Evolutionary conservation across 2,797 vertebrate genomes (phyloP).

Genomic region (Gambusia yucatana): DNA sequence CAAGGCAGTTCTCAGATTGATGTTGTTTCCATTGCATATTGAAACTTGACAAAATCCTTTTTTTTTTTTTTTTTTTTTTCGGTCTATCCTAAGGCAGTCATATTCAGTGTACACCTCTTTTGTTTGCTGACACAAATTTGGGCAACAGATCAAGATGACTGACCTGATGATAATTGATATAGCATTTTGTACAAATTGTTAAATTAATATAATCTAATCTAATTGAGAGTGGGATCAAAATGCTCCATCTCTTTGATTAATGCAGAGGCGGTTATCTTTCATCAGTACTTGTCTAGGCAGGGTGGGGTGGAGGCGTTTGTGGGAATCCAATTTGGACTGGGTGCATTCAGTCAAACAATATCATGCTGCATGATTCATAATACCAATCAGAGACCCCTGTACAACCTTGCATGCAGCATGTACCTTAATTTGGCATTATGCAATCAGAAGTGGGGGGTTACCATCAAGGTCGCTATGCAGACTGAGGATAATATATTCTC

Average conservation of each 20-base stretch:
- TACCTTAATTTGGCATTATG: slow-evolving; percentile 37
- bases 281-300: slow-evolving; percentile 67
- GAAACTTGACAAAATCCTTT: slow-evolving; percentile 12
- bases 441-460: slow-evolving; percentile 28
- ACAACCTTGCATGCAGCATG: slow-evolving; percentile 33
- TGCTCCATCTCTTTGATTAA: slow-evolving; percentile 81
- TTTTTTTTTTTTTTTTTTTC: not conserved
- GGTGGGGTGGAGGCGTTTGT: slow-evolving; percentile 58
- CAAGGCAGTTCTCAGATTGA: slow-evolving; percentile 3
- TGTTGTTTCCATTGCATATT: slow-evolving; percentile 9
- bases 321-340: slow-evolving; percentile 77
- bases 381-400: slow-evolving; percentile 47
- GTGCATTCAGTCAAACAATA: slow-evolving; percentile 77
- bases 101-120: slow-evolving; percentile 27
- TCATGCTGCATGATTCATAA: slow-evolving; percentile 76
- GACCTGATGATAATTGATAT: slow-evolving; percentile 78
- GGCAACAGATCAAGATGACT: slow-evolving; percentile 67
- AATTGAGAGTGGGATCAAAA: slow-evolving; percentile 80
- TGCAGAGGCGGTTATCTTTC: slow-evolving; percentile 76
- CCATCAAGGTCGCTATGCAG: slow-evolving; percentile 43
- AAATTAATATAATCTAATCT: slow-evolving; percentile 79
- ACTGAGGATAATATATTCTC: slow-evolving; percentile 47
- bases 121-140: slow-evolving; percentile 37
- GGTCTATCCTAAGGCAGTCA: slow-evolving; percentile 10
- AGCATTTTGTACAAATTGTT: slow-evolving; percentile 73